Evolutionary conservation across 2,888 invertebrate species (phyloP).

Genomic region (Neuroscelio doddi): DNA sequence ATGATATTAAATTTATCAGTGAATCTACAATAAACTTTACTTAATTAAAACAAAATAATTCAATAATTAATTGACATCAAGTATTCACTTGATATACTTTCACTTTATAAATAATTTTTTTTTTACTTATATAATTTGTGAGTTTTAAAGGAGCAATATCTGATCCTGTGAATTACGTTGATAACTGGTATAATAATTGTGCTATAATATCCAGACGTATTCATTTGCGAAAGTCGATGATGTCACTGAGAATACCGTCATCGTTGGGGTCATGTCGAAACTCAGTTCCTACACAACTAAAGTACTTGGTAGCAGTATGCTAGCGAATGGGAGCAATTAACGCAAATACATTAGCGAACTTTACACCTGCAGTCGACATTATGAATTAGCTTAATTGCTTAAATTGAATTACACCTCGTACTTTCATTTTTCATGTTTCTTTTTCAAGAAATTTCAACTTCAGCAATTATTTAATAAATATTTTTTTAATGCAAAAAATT

Average conservation of each 20-base stretch:
- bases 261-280: constrained; percentile 13
- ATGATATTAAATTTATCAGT: too few species aligned
- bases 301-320: background rate
- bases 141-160: background rate
- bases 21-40: too few species aligned
- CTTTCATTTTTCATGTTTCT: constrained; percentile 6
- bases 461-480: too few species aligned
- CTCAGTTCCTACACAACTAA: background rate
- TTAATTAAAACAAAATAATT: too few species aligned
- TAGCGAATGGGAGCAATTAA: constrained; percentile 24
- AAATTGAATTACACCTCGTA: constrained; percentile 21
- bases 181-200: constrained; percentile 20
- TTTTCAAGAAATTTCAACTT: background rate
- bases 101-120: too few species aligned
- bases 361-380: constrained; percentile 35
- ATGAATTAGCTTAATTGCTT: constrained; percentile 31
- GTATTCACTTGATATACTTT: too few species aligned
- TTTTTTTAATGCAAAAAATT: too few species aligned
- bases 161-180: background rate
- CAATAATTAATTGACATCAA: too few species aligned
- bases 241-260: constrained; percentile 21
- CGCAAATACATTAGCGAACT: constrained; percentile 31
- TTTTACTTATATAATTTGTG: too few species aligned
- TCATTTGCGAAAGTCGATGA: constrained; percentile 27
- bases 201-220: constrained; percentile 11